These are phyloP conservation scores for Globodera rostochiensis DNA, from an alignment of 1,140 invertebrate genomes.

Conservation along the genomic window DNA sequence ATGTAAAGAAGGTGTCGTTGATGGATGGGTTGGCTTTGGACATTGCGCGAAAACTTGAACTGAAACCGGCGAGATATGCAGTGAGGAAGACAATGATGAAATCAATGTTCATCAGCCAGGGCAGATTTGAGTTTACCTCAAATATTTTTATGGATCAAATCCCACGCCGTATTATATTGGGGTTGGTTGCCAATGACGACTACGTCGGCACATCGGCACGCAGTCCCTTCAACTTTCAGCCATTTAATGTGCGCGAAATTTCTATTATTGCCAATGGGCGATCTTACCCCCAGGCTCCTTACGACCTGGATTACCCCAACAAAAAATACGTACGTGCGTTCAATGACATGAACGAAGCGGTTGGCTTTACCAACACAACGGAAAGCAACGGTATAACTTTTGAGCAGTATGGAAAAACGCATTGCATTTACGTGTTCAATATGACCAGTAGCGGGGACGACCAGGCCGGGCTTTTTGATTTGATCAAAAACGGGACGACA, in stretches of 20 bases:
- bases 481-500: constrained; percentile 30
- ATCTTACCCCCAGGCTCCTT: constrained; percentile 9
- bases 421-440: not conserved
- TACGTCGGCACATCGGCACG: constrained; percentile 1
- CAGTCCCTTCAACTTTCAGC: constrained; percentile 34
- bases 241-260: constrained; percentile 31
- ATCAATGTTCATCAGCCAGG: constrained; percentile 22
- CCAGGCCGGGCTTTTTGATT: constrained; percentile 18
- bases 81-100: constrained; percentile 26
- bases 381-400: not conserved
- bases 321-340: constrained; percentile 23
- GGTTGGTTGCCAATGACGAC: not conserved
- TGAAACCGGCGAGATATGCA: constrained; percentile 18
- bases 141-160: constrained; percentile 33
- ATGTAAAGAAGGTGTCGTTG: not conserved
- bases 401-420: not conserved
- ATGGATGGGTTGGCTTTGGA: constrained; percentile 28
- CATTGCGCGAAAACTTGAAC: constrained; percentile 18
- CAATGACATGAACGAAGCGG: constrained; percentile 27
- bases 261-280: not conserved
- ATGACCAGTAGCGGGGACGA: constrained; percentile 19
- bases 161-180: constrained; percentile 13
- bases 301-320: constrained; percentile 26
- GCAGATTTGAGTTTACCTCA: constrained; percentile 8
- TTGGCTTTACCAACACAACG: constrained; percentile 8